Conservation (phyloP, 2,113 vertebrate species). For the Hepsetus odoe region DNA sequence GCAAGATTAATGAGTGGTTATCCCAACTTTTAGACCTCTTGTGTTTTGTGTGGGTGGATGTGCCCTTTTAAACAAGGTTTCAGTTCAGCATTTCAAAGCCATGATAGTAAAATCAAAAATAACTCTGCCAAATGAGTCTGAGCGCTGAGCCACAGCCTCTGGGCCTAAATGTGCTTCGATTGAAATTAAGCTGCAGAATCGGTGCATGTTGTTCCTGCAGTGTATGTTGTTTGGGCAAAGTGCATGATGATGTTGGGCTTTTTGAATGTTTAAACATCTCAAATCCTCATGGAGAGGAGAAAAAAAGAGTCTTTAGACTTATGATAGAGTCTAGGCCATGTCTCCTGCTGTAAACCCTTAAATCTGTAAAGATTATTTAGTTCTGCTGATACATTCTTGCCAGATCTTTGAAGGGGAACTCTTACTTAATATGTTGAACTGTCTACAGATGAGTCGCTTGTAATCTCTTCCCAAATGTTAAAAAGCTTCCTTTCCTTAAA, state of each 20-base stretch:
- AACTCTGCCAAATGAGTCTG: background rate
- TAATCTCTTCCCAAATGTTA: background rate
- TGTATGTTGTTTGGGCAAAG: background rate
- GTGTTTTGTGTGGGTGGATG: slow-evolving; percentile 5
- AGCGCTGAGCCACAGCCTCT: background rate
- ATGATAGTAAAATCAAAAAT: slow-evolving; percentile 35
- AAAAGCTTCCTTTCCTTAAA: background rate
- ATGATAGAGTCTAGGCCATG: background rate
- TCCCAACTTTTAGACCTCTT: slow-evolving; percentile 7
- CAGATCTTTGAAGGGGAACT: background rate
- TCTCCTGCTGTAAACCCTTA: background rate
- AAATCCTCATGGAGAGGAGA: slow-evolving; percentile 21
- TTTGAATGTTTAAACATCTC: background rate
- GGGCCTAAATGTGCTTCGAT: background rate
- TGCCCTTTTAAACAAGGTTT: background rate
- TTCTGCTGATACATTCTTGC: background rate
- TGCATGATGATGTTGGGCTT: background rate
- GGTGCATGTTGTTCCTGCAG: background rate
- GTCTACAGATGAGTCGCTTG: background rate
- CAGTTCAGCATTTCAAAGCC: background rate
- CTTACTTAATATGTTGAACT: background rate
- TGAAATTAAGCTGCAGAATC: slow-evolving; percentile 13
- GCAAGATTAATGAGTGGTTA: background rate
- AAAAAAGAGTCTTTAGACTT: background rate
- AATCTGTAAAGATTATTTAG: slow-evolving; percentile 28